Evolutionary conservation across 1,140 invertebrate species (phyloP).

Genomic region (Anoplophora glabripennis): DNA sequence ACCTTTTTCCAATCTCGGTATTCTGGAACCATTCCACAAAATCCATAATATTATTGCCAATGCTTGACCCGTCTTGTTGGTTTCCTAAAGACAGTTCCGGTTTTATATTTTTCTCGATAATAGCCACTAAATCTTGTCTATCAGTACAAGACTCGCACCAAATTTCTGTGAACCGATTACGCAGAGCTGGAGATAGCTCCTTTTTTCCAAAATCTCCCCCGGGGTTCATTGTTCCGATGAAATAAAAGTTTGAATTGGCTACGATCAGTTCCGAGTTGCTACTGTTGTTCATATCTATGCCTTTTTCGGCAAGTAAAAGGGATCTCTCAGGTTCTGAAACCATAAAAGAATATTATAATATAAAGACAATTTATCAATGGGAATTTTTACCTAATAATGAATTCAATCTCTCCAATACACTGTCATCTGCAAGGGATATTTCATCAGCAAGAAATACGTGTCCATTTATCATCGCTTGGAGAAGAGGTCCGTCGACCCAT

Average conservation of each 20-base stretch:
- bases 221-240: slow-evolving; percentile 99
- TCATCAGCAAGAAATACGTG: slow-evolving; percentile 94
- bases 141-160: slow-evolving; percentile 84
- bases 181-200: slow-evolving; percentile 94
- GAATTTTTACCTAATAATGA: slow-evolving; percentile 69
- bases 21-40: slow-evolving; percentile 78
- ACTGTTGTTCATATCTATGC: slow-evolving; percentile 52
- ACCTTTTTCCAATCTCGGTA: slow-evolving; percentile 70
- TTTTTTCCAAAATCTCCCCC: slow-evolving; percentile 99
- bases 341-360: not conserved
- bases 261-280: slow-evolving; percentile 59
- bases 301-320: slow-evolving; percentile 88
- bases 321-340: slow-evolving; percentile 82
- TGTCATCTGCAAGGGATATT: slow-evolving; percentile 98
- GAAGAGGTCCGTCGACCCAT: slow-evolving; percentile 96
- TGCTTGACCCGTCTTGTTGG: slow-evolving; percentile 55
- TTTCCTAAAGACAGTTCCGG: slow-evolving; percentile 53
- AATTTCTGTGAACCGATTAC: slow-evolving; percentile 98
- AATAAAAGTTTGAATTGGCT: slow-evolving; percentile 79
- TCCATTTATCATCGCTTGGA: slow-evolving; percentile 86
- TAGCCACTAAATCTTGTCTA: slow-evolving; percentile 69
- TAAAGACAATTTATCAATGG: not conserved
- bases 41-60: slow-evolving; percentile 69
- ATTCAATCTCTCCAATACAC: slow-evolving; percentile 96
- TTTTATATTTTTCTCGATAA: slow-evolving; percentile 78